Evolutionary conservation across 2,797 vertebrate genomes (phyloP), one percentile per base, ranked within the genome.

Genomic region (Acanthurus lineatus): DNA sequence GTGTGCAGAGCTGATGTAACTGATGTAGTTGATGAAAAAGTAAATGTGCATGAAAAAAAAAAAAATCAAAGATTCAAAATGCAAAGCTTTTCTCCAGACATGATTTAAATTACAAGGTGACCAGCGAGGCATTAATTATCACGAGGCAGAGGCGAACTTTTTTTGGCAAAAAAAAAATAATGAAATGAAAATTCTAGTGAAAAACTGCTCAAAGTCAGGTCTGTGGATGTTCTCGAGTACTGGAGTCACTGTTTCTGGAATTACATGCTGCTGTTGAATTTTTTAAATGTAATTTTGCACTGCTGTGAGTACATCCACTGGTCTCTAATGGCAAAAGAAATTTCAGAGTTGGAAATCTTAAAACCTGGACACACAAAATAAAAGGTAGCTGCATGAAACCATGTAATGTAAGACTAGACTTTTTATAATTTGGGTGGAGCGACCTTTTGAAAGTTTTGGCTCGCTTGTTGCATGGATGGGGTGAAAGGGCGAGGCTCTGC

Each of bases 201-300:
- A 69, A 69, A 69, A 48, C 14, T 6, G 57, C 38, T 69, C 59
- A 49, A 58, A 54, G 48, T 49, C 53, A 57, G 10, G 62, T 53
- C 51, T 28, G 61, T 64, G 32, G 57, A 71, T 51, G 35, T 73
- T 49, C 22, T 59, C 56, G 16, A 63, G 20, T 57, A 64, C 64
- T 28, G 11, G 53, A 72, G 32, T 40, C 22, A 49, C 8, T 0
- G 9, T 49, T 69, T 63, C 51, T 59, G 42, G 14, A 63, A 75
- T 60, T 9, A 77, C 62, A 68, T 40, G n/a, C 38, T 56, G 56
- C 64, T 64, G 49, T 40, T 70, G 38, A 66, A 51, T 66, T 70
- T 76, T 56, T 70, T 35, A 48, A 69, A 80, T 48, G 70, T 47
- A 53, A 87, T 69, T 70, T 71, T 76, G 76, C 64, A 76, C 71